Percentiles rank a stretch among this genome's conserved stretches.
Evolutionary conservation across 2,888 invertebrate genomes (phyloP).

Genomic region (Timema podura): DNA sequence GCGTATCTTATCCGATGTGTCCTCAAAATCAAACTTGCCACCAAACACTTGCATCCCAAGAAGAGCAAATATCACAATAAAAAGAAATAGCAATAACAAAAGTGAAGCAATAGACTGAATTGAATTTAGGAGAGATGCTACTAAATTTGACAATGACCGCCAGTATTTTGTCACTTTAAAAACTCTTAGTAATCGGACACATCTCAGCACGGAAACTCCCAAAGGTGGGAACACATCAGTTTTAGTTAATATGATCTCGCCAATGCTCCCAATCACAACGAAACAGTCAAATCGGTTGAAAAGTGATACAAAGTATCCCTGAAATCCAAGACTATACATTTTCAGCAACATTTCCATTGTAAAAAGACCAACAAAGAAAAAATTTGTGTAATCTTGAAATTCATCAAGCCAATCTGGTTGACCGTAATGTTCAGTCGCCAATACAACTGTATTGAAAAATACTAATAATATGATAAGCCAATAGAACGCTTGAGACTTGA

Average conservation of each 20-base stretch:
- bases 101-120: conserved; percentile 99
- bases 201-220: conserved; percentile 96
- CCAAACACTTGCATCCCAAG: conserved; percentile 99
- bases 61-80: conserved; percentile 99
- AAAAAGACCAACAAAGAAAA: conserved; percentile 97
- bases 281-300: conserved; percentile 99
- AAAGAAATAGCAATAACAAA: conserved; percentile 92
- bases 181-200: conserved; percentile 92
- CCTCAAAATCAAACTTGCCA: conserved; percentile 92
- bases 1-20: conserved; percentile 81
- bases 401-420: conserved; percentile 93
- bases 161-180: conserved; percentile 99
- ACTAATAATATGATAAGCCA: conserved; percentile 98
- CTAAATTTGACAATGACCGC: conserved; percentile 96
- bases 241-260: conserved; percentile 91
- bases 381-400: conserved; percentile 96
- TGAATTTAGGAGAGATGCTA: conserved; percentile 96
- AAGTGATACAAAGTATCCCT: conserved; percentile 97
- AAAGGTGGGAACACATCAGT: conserved; percentile 93
- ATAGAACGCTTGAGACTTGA: conserved; percentile 97
- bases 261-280: conserved; percentile 97
- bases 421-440: conserved; percentile 95
- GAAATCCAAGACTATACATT: conserved; percentile 99
- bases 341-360: conserved; percentile 98
- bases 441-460: conserved; percentile 93